Percentiles rank a stretch among this genome's conserved stretches.
Evolutionary conservation across 2,888 invertebrate genomes (phyloP).

Genomic region (Cerastis leucographa): DNA sequence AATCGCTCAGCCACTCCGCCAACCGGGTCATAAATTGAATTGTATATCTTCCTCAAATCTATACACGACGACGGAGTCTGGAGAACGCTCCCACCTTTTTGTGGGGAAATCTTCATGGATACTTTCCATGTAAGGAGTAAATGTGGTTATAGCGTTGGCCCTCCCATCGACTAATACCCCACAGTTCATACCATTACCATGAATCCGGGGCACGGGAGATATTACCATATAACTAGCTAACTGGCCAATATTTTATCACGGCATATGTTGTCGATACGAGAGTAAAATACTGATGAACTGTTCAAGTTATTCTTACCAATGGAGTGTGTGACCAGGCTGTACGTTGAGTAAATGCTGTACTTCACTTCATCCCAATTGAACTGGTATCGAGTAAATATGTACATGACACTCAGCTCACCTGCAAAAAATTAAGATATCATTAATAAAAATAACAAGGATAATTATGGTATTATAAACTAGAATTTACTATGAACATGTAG

Average conservation of each 20-base stretch:
- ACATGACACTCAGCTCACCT: slow-evolving; percentile 88
- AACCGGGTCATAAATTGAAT: too few relatives aligned
- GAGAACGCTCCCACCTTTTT: not conserved
- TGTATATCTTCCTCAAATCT: not conserved
- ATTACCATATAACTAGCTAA: not conserved
- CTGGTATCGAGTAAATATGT: slow-evolving; percentile 86
- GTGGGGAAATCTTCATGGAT: not conserved
- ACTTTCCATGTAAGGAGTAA: not conserved
- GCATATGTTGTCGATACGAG: too few relatives aligned
- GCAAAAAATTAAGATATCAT: slow-evolving; percentile 50
- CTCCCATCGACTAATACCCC: not conserved
- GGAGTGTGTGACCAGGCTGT: slow-evolving; percentile 84
- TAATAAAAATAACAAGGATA: too few relatives aligned
- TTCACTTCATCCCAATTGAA: slow-evolving; percentile 90
- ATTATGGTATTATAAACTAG: too few relatives aligned
- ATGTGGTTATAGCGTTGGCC: too few relatives aligned
- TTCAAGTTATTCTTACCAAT: slow-evolving; percentile 78
- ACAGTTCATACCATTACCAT: not conserved
- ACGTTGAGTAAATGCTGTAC: slow-evolving; percentile 87
- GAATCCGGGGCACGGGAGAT: not conserved
- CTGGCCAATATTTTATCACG: not conserved
- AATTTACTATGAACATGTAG: not conserved
- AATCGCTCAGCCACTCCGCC: too few relatives aligned
- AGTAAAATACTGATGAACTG: not conserved
- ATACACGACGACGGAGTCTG: not conserved